phyloP scores from a whole-genome alignment of 2,888 invertebrate species.

The Erannis defoliaria region DNA sequence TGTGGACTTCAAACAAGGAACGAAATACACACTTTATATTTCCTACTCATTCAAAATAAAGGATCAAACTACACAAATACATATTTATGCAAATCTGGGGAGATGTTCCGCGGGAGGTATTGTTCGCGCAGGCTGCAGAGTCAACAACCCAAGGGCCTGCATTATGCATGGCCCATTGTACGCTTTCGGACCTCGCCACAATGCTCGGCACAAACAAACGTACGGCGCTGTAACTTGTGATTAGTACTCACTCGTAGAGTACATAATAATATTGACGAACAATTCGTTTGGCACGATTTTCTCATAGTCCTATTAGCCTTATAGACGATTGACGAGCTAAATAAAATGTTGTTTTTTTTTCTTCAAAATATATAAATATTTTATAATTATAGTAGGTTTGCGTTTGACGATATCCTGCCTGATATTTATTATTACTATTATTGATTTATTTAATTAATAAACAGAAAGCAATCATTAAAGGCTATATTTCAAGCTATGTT shows the following conservation, averaged over 20 bases:
- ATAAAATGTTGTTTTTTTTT: neutral
- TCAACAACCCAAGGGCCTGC: constrained; percentile 76
- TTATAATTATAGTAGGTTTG: no score
- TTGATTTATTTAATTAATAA: no score
- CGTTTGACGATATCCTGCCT: no score
- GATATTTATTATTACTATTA: no score
- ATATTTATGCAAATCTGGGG: constrained; percentile 53
- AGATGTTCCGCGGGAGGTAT: constrained; percentile 54
- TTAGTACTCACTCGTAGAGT: constrained; percentile 17
- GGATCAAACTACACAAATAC: constrained; percentile 37
- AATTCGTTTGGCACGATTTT: constrained; percentile 3
- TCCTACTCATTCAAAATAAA: constrained; percentile 12
- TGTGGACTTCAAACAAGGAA: constrained; percentile 2
- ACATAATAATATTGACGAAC: constrained; percentile 2
- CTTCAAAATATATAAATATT: no score
- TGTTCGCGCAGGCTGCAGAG: constrained; percentile 54
- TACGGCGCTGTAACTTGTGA: constrained; percentile 11
- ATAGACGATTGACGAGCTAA: neutral
- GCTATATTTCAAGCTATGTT: no score
- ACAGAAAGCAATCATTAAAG: no score
- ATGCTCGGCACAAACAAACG: constrained; percentile 36
- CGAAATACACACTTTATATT: neutral
- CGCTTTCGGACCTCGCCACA: constrained; percentile 52
- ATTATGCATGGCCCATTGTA: constrained; percentile 76
- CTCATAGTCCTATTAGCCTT: neutral